A percentile compares a stretch with the other conserved stretches of the same genome.
These are phyloP conservation scores for Dipodomys stephensi DNA, from an alignment of 2,113 vertebrate genomes.

Conservation along the genomic window DNA sequence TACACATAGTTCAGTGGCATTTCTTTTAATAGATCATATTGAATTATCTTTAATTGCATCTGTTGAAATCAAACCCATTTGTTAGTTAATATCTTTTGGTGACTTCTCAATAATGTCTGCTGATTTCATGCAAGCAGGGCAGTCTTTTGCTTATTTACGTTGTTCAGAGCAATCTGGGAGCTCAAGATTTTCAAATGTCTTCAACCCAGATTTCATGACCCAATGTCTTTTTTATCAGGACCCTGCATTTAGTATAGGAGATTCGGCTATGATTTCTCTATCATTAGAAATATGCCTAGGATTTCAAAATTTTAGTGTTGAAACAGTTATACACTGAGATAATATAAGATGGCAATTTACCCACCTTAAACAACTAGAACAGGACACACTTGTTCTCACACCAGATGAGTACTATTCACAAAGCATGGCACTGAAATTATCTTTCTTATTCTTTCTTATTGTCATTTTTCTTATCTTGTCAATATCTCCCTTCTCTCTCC, in stretches of 20 bases:
- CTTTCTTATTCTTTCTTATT: too few species aligned
- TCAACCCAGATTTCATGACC: background rate
- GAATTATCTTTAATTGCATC: constrained; percentile 8
- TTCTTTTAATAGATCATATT: background rate
- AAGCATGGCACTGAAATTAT: background rate
- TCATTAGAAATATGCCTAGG: background rate
- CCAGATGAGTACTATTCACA: background rate
- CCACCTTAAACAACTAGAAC: background rate
- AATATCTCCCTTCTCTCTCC: background rate
- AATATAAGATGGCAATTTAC: background rate
- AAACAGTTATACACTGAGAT: background rate
- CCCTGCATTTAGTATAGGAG: background rate
- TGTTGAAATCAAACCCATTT: background rate
- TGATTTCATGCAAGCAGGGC: background rate
- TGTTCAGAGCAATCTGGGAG: background rate
- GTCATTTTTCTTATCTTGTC: too few species aligned
- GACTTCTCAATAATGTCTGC: background rate
- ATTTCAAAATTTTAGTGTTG: background rate
- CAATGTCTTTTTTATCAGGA: background rate
- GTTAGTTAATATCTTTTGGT: background rate
- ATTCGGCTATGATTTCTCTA: background rate
- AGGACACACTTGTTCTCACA: background rate
- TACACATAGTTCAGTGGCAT: too few species aligned
- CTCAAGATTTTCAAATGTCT: background rate
- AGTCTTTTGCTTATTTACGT: background rate